Base-by-base conservation (phyloP, 2,888 invertebrate species). In the Andrena marginata region DNA sequence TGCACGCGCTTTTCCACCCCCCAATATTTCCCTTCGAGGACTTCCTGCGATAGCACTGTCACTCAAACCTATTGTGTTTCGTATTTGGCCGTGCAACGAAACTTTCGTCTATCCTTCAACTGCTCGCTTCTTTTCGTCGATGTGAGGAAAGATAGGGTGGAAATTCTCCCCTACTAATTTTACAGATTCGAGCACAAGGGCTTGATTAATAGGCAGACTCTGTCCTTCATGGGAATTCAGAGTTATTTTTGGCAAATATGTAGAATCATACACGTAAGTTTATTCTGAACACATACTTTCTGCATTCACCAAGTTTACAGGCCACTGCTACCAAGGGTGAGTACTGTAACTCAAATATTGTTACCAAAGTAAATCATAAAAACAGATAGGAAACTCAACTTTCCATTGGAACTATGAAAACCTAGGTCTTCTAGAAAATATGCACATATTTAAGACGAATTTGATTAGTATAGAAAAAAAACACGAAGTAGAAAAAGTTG, bases 1-100 rank as follows among this genome's bases (percentile, higher is more conserved):
- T 83, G 76, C 85, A 89, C 86, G 88, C 89, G 88, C 87, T 87
- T 90, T 88, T 88, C 89, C 80, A 86, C 83, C 87, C 87, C 80
- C 86, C 85, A 83, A 82, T 85, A 82, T 88, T 91, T 91, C 91
- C 90, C 90, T 89, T 89, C 87, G 74, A 80, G 81, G 82, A 91
- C 89, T 91, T 92, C 90, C 89, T 87, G 85, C 87, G 86, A 89
- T 80, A 84, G 86, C 85, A 76, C 85, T 87, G 85, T 90, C 91
- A 88, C 89, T 85, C 85, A 67, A 76, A 62, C 80, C 48, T 72
- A 80, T 80, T 80, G 78, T 86, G 80, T 70, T 77, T 75, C 79
- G 63, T 77, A 63, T 64, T 62, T 48, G 26, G 51, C 64, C 63
- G 69, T 56, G 63, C 78, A 64, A 77, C 78, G 49, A 85, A 88